A percentile compares a stretch with the other conserved stretches of the same genome.
Evolutionary conservation across 2,113 vertebrate genomes (phyloP).

Genomic region (Fulmarus glacialis): DNA sequence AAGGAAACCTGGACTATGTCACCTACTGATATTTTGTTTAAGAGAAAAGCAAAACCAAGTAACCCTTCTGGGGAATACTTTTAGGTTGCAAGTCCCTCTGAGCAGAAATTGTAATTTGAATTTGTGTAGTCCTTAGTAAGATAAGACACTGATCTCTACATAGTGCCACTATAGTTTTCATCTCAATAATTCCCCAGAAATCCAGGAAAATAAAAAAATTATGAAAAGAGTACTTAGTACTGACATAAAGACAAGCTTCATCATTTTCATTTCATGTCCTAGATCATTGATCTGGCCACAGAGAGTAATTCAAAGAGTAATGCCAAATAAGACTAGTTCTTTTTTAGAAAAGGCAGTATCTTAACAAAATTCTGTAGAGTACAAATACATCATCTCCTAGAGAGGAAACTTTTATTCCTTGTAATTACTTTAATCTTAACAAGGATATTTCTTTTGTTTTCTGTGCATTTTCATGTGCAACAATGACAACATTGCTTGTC

Average conservation of each 20-base stretch:
- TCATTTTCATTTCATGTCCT: background rate
- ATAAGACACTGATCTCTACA: background rate
- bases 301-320: background rate
- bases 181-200: background rate
- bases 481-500: background rate
- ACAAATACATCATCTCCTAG: background rate
- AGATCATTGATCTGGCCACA: background rate
- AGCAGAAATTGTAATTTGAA: background rate
- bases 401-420: slow-evolving; percentile 15
- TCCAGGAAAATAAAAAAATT: background rate
- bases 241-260: background rate
- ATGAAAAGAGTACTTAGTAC: background rate
- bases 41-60: background rate
- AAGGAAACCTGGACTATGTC: background rate
- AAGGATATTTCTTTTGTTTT: background rate
- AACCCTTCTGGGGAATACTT: background rate
- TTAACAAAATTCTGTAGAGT: background rate
- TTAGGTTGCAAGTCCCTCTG: background rate
- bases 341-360: background rate
- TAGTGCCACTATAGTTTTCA: background rate
- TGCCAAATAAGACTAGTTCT: background rate
- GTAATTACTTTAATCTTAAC: background rate
- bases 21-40: background rate
- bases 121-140: background rate
- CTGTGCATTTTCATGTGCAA: background rate